Percentiles rank a stretch among this genome's conserved stretches.
These are phyloP conservation scores for Drosophila bipectinata DNA, from an alignment of 1,140 invertebrate genomes.

Conservation along the genomic window DNA sequence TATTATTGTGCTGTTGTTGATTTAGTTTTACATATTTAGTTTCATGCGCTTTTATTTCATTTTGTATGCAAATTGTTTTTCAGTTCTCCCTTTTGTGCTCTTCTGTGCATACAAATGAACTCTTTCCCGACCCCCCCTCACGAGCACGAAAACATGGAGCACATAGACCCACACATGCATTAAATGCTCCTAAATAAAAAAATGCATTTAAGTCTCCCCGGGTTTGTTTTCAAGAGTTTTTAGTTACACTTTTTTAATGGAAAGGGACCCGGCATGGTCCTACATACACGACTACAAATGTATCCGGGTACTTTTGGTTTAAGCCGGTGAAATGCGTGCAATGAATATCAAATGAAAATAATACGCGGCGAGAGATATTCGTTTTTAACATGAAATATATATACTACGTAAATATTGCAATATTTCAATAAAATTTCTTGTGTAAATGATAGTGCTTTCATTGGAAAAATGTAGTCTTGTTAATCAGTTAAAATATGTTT, in stretches of 20 bases:
- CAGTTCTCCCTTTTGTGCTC: conserved; percentile 36
- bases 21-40: conserved; percentile 74
- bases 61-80: conserved; percentile 74
- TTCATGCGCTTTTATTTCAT: conserved; percentile 55
- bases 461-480: neutral
- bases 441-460: neutral
- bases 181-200: conserved; percentile 15
- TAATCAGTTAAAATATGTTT: too few relatives aligned
- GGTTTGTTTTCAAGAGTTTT: conserved; percentile 19
- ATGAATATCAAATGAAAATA: conserved; percentile 38
- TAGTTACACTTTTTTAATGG: conserved; percentile 14
- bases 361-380: neutral
- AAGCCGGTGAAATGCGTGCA: conserved; percentile 30
- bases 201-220: conserved; percentile 19
- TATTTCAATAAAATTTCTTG: conserved; percentile 3
- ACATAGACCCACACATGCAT: neutral
- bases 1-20: conserved; percentile 76
- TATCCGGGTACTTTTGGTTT: neutral
- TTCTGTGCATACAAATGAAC: conserved; percentile 41
- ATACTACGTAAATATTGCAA: neutral
- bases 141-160: neutral
- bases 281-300: too few relatives aligned
- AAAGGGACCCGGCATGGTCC: neutral
- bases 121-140: conserved; percentile 1
- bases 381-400: neutral